A percentile compares a stretch with the other conserved stretches of the same genome.
Conservation (phyloP, 2,797 vertebrate species). For the Sciurus carolinensis region DNA sequence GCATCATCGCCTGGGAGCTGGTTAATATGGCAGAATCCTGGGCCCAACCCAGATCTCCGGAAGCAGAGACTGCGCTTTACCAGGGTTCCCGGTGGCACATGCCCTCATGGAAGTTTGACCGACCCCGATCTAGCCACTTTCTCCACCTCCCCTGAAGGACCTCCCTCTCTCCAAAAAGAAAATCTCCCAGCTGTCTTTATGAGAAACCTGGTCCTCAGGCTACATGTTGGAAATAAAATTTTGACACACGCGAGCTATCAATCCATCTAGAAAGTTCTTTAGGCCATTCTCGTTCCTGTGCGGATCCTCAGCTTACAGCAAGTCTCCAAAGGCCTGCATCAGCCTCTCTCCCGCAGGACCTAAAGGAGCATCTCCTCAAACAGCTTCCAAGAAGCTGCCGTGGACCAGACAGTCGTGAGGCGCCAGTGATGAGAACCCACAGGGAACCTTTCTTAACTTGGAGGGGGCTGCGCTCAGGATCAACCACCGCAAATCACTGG, state of each 20-base stretch:
- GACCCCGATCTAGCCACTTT: rapidly evolving
- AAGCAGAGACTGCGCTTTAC: background rate
- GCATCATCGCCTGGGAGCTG: background rate
- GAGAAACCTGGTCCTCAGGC: background rate
- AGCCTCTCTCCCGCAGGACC: background rate
- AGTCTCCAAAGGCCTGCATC: background rate
- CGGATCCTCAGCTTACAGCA: background rate
- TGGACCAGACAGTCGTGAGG: background rate
- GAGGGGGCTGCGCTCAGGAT: background rate
- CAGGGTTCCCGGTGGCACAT: background rate
- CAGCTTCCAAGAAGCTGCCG: background rate
- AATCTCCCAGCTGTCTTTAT: background rate
- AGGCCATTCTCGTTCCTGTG: background rate
- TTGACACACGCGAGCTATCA: background rate
- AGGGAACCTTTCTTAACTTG: background rate
- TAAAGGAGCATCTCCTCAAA: background rate
- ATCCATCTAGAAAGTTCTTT: background rate
- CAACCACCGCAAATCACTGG: background rate
- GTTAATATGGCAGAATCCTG: background rate
- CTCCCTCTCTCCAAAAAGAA: background rate
- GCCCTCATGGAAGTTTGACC: background rate
- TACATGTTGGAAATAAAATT: background rate
- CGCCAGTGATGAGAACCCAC: rapidly evolving
- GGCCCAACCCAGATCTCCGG: background rate
- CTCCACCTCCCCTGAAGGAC: background rate